A percentile compares a stretch with the other conserved stretches of the same genome.
These are phyloP conservation scores for Drosophila trichaetosa DNA, from an alignment of 2,888 invertebrate species.

Conservation along the genomic window DNA sequence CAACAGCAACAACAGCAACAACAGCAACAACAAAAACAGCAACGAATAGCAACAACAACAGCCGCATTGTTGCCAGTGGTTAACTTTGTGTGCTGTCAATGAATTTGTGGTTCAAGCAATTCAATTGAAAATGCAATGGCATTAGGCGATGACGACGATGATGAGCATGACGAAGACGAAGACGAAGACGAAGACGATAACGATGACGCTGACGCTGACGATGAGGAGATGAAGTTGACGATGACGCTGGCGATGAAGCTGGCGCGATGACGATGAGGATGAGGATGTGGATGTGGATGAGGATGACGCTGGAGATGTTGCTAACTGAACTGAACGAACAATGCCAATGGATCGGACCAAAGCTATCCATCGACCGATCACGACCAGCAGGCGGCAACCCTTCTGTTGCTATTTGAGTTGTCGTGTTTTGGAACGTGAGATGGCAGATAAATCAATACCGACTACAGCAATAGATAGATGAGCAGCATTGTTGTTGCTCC, in stretches of 20 bases:
- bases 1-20: background rate
- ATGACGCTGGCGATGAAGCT: slow-evolving; percentile 26
- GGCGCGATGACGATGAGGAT: slow-evolving; percentile 11
- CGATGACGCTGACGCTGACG: slow-evolving; percentile 13
- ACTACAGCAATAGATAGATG: slow-evolving; percentile 50
- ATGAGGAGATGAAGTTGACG: slow-evolving; percentile 24
- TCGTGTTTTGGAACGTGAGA: slow-evolving; percentile 68
- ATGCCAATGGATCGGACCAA: slow-evolving; percentile 55
- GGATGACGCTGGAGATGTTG: slow-evolving; percentile 35
- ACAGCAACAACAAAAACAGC: slow-evolving; percentile 17
- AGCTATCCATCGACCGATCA: slow-evolving; percentile 68
- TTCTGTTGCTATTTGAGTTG: slow-evolving; percentile 38
- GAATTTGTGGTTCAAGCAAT: slow-evolving; percentile 76
- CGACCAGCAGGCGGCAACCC: slow-evolving; percentile 59
- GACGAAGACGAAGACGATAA: slow-evolving; percentile 6
- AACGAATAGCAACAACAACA: slow-evolving; percentile 32
- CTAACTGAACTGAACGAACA: slow-evolving; percentile 43
- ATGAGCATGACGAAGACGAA: slow-evolving; percentile 12
- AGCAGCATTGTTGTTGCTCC: slow-evolving; percentile 63
- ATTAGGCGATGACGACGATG: slow-evolving; percentile 53
- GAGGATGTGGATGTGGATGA: slow-evolving; percentile 4
- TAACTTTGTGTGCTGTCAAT: slow-evolving; percentile 70
- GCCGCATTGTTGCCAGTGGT: slow-evolving; percentile 62
- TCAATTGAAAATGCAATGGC: slow-evolving; percentile 74
- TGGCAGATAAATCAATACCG: slow-evolving; percentile 77